phyloP scores from a whole-genome alignment of 2,888 invertebrate genomes.

The Dasypogon diadema region DNA sequence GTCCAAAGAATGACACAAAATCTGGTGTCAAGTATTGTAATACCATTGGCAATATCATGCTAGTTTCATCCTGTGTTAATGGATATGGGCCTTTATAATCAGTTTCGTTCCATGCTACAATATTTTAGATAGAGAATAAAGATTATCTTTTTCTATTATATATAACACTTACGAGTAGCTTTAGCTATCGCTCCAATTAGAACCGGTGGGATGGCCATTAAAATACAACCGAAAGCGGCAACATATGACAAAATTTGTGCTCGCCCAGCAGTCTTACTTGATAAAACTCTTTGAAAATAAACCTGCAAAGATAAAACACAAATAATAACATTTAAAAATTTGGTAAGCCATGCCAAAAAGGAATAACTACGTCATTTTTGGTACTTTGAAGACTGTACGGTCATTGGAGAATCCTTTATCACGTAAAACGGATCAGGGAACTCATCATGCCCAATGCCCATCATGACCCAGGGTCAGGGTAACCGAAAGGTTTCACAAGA shows the following conservation, averaged over 20 bases:
- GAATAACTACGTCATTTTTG: too few species aligned
- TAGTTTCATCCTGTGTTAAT: slow-evolving; percentile 81
- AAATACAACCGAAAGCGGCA: slow-evolving; percentile 93
- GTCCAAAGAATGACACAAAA: slow-evolving; percentile 96
- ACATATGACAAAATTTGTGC: slow-evolving; percentile 96
- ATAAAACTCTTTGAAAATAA: slow-evolving; percentile 97
- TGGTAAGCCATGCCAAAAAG: slow-evolving; percentile 99
- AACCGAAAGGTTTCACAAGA: too few species aligned
- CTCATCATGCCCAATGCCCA: too few species aligned
- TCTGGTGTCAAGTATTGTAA: slow-evolving; percentile 96
- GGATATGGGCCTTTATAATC: slow-evolving; percentile 83
- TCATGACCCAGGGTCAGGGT: too few species aligned
- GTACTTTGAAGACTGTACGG: too few species aligned
- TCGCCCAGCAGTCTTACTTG: slow-evolving; percentile 92
- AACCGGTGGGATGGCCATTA: slow-evolving; percentile 98
- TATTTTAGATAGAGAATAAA: not conserved
- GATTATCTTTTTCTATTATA: not conserved
- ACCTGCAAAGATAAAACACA: slow-evolving; percentile 72
- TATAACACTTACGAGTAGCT: slow-evolving; percentile 80
- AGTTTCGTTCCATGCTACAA: slow-evolving; percentile 94
- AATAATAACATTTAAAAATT: slow-evolving; percentile 68
- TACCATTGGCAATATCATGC: slow-evolving; percentile 97
- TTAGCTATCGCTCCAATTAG: slow-evolving; percentile 97
- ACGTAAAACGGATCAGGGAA: too few species aligned
- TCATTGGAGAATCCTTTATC: too few species aligned